These are phyloP conservation scores for Eospalax fontanierii DNA, from an alignment of 2,797 vertebrate species.

Conservation along the genomic window DNA sequence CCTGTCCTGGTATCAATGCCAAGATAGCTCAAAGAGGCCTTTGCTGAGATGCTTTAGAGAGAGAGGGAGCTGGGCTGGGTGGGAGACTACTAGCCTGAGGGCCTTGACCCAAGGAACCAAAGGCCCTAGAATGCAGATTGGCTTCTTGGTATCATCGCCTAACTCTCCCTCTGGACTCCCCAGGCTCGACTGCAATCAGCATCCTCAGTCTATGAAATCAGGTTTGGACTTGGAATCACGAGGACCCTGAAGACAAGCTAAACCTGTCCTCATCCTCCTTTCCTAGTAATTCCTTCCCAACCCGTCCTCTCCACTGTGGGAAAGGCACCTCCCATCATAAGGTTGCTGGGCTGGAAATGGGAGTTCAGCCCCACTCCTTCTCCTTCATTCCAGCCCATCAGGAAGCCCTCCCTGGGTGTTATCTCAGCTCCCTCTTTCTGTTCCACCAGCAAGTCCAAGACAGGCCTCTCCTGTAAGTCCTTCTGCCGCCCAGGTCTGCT, in stretches of 20 bases:
- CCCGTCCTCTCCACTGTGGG: neutral
- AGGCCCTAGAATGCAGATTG: neutral
- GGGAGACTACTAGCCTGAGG: no score
- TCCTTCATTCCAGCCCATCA: neutral
- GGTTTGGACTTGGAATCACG: neutral
- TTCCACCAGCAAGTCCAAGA: neutral
- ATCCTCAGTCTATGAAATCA: conserved; percentile 7
- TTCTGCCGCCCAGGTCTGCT: neutral
- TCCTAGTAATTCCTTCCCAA: neutral
- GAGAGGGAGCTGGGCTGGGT: neutral
- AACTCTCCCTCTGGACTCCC: neutral
- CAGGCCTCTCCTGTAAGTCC: neutral
- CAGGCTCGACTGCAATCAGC: neutral
- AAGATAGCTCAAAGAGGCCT: neutral
- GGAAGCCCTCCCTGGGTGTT: neutral
- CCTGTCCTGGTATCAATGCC: neutral
- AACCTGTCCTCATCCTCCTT: neutral
- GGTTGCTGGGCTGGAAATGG: neutral
- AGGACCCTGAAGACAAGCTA: conserved; percentile 4
- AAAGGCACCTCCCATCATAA: neutral
- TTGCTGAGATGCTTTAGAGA: neutral
- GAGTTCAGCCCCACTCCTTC: neutral
- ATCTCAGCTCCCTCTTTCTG: neutral
- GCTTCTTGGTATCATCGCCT: neutral
- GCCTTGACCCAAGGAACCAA: neutral